Percentiles rank a stretch among this genome's conserved stretches.
Conservation (phyloP, 2,797 vertebrate species). For the Sibirionetta formosa region DNA sequence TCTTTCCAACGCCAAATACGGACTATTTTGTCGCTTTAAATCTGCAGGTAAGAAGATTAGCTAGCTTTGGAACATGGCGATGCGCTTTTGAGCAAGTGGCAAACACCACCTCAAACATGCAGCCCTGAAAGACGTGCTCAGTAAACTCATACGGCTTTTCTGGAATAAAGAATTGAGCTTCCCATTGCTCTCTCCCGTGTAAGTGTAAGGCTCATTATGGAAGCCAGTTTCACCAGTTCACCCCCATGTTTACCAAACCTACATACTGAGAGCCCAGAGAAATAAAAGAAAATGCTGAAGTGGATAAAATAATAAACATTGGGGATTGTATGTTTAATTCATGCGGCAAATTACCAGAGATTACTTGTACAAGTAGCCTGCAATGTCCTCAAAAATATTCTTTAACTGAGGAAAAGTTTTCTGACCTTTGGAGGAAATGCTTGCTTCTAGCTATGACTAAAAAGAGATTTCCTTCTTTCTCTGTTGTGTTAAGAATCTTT, state of each 20-base stretch:
- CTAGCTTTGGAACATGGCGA: conserved; percentile 27
- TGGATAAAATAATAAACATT: conserved; percentile 67
- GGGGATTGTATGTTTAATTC: conserved; percentile 80
- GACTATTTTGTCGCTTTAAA: neutral
- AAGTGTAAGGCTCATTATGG: conserved; percentile 53
- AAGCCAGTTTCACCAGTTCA: conserved; percentile 31
- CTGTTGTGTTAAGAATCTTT: conserved; percentile 89
- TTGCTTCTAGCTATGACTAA: conserved; percentile 89
- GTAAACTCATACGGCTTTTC: neutral
- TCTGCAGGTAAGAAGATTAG: neutral
- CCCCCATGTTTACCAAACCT: conserved; percentile 68
- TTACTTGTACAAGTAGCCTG: conserved; percentile 81
- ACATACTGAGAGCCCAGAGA: conserved; percentile 12
- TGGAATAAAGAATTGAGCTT: neutral
- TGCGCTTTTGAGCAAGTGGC: conserved; percentile 10
- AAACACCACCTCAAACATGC: neutral
- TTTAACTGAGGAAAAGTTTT: conserved; percentile 87
- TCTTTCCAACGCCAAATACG: neutral
- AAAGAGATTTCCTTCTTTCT: conserved; percentile 89
- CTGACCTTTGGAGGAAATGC: conserved; percentile 90
- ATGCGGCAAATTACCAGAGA: conserved; percentile 80
- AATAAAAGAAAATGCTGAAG: conserved; percentile 41
- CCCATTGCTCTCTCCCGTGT: conserved; percentile 23
- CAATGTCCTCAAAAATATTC: conserved; percentile 87
- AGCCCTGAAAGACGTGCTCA: conserved; percentile 19